Percentiles rank a stretch among this genome's conserved stretches.
These are phyloP conservation scores for Vidua chalybeata DNA, from an alignment of 2,113 vertebrate genomes.

Conservation along the genomic window DNA sequence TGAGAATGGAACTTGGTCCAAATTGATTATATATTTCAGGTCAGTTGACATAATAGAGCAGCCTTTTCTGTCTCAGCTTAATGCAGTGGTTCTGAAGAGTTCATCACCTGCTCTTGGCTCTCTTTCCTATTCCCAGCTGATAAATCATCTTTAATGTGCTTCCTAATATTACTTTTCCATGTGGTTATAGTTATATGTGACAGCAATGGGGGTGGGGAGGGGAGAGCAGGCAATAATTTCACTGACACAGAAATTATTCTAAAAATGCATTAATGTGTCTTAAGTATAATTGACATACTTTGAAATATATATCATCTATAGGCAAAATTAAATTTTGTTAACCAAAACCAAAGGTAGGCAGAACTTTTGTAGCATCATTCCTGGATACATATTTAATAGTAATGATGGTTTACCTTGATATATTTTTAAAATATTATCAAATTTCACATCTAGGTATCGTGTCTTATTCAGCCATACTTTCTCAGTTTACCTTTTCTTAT, in stretches of 20 bases:
- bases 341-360: background rate
- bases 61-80: conserved; percentile 63
- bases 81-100: conserved; percentile 64
- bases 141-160: conserved; percentile 68
- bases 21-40: conserved; percentile 65
- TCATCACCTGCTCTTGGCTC: conserved; percentile 64
- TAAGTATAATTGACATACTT: conserved; percentile 46
- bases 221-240: conserved; percentile 43
- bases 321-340: conserved; percentile 26
- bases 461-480: background rate
- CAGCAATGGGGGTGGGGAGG: background rate
- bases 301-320: conserved; percentile 35
- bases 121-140: conserved; percentile 64
- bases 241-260: conserved; percentile 53
- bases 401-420: background rate
- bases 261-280: conserved; percentile 52
- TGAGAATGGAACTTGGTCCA: conserved; percentile 58
- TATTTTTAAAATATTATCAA: background rate
- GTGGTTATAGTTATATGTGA: conserved; percentile 42
- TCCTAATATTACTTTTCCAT: conserved; percentile 50
- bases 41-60: conserved; percentile 64
- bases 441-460: background rate
- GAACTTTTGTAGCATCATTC: background rate
- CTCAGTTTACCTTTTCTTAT: conserved; percentile 57
- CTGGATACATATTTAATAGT: background rate